These are phyloP conservation scores for Ornithorhynchus anatinus DNA, from an alignment of 2,113 vertebrate genomes.

Conservation along the genomic window DNA sequence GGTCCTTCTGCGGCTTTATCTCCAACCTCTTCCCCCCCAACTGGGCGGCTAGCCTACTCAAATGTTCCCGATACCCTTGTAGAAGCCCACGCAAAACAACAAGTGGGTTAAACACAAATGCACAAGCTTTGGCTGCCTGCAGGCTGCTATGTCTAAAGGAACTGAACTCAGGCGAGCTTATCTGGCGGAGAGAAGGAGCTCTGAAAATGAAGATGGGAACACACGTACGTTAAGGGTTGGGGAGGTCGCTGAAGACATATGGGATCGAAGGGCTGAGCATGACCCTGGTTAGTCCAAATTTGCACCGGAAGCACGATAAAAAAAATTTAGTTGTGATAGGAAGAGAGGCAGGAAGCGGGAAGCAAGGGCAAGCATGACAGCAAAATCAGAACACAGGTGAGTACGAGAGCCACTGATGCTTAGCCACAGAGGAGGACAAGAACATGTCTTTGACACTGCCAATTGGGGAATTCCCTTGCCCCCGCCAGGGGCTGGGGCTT, in stretches of 20 bases:
- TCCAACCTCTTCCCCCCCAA: too few species aligned
- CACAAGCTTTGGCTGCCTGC: not conserved
- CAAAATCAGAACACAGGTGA: not conserved
- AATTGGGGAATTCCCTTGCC: too few species aligned
- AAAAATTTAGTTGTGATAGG: not conserved
- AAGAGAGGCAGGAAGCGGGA: not conserved
- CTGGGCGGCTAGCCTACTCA: too few species aligned
- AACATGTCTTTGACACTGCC: too few species aligned
- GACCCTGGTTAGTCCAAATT: too few species aligned
- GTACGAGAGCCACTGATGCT: too few species aligned
- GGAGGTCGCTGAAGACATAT: too few species aligned
- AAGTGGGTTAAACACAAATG: not conserved
- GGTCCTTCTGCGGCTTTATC: too few species aligned
- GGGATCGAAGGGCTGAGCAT: too few species aligned
- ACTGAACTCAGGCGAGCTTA: not conserved
- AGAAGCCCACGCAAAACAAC: not conserved
- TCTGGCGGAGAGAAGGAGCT: constrained; percentile 6
- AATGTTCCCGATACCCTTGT: too few species aligned
- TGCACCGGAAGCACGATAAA: not conserved
- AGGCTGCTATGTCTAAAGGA: not conserved
- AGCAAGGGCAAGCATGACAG: not conserved
- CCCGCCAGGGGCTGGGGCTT: not conserved
- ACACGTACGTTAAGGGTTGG: not conserved
- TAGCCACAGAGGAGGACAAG: too few species aligned
- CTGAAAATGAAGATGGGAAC: not conserved